Evolutionary conservation across 1,140 invertebrate species (phyloP).

Genomic region (Heliothis virescens): DNA sequence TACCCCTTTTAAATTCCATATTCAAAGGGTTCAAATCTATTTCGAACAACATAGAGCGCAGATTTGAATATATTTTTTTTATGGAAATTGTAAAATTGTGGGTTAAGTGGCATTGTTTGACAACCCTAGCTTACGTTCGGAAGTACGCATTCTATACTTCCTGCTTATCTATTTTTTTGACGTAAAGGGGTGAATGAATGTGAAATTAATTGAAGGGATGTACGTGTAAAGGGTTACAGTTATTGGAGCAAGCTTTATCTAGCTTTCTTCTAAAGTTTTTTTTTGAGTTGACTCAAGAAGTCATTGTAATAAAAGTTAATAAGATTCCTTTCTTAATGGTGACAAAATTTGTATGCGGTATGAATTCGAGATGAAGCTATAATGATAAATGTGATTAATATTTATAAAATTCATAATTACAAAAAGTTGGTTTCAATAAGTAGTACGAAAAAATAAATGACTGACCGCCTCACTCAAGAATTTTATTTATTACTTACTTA

Average conservation of each 20-base stretch:
- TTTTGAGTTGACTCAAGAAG: slow-evolving; percentile 23
- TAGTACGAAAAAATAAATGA: slow-evolving; percentile 2
- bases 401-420: slow-evolving; percentile 20
- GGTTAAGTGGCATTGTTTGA: slow-evolving; percentile 57
- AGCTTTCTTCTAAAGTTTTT: slow-evolving; percentile 68
- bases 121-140: slow-evolving; percentile 55
- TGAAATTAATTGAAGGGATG: slow-evolving; percentile 80
- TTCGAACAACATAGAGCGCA: slow-evolving; percentile 22
- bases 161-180: slow-evolving; percentile 74
- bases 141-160: slow-evolving; percentile 67
- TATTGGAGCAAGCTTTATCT: slow-evolving; percentile 70
- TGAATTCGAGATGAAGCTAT: slow-evolving; percentile 1
- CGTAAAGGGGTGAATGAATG: slow-evolving; percentile 75
- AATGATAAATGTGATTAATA: slow-evolving; percentile 10
- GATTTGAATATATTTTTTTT: slow-evolving; percentile 36
- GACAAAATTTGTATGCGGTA: background rate
- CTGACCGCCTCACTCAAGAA: background rate
- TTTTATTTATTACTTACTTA: slow-evolving; percentile 21
- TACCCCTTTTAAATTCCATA: slow-evolving; percentile 50
- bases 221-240: slow-evolving; percentile 70
- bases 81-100: slow-evolving; percentile 50
- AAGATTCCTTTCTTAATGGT: slow-evolving; percentile 23
- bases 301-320: slow-evolving; percentile 28
- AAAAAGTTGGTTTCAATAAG: slow-evolving; percentile 4
- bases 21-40: slow-evolving; percentile 42